Conservation (phyloP, 2,888 invertebrate species). For the Salticus scenicus region DNA sequence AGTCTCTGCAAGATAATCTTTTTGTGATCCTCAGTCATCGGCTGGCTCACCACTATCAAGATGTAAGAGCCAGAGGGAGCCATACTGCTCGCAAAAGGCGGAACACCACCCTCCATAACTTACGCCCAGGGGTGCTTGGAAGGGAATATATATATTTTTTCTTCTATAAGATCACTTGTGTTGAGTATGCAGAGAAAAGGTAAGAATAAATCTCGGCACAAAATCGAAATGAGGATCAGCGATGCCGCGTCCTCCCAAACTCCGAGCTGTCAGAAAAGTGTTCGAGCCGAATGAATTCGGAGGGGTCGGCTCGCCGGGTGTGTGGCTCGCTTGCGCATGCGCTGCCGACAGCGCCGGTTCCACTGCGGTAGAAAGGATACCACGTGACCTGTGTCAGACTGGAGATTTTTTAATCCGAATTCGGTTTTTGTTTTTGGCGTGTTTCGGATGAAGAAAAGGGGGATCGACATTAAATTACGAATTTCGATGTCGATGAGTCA, state of each 20-base stretch:
- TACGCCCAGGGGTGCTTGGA: slow-evolving; percentile 9
- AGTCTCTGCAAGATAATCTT: slow-evolving; percentile 94
- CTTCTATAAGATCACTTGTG: too few species aligned
- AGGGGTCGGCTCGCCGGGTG: slow-evolving; percentile 45
- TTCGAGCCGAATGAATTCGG: slow-evolving; percentile 15
- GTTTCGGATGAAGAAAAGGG: not conserved
- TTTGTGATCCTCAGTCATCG: slow-evolving; percentile 93
- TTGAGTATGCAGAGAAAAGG: slow-evolving; percentile 7
- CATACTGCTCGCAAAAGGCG: slow-evolving; percentile 64
- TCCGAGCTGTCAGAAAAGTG: slow-evolving; percentile 9
- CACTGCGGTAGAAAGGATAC: slow-evolving; percentile 61
- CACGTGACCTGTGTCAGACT: slow-evolving; percentile 54
- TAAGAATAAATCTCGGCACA: not conserved
- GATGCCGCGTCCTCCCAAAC: not conserved
- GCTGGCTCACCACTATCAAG: slow-evolving; percentile 94
- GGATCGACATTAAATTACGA: not conserved
- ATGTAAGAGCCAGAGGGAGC: slow-evolving; percentile 87
- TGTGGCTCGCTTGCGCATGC: not conserved
- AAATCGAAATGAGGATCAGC: not conserved
- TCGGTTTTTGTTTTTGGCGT: slow-evolving; percentile 28
- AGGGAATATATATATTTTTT: not conserved
- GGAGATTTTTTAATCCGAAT: slow-evolving; percentile 15
- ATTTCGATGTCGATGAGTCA: not conserved
- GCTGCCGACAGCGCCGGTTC: slow-evolving; percentile 59
- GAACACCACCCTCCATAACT: slow-evolving; percentile 59